Conservation (phyloP, 2,113 vertebrate genomes). For the Rhipidura dahli region DNA sequence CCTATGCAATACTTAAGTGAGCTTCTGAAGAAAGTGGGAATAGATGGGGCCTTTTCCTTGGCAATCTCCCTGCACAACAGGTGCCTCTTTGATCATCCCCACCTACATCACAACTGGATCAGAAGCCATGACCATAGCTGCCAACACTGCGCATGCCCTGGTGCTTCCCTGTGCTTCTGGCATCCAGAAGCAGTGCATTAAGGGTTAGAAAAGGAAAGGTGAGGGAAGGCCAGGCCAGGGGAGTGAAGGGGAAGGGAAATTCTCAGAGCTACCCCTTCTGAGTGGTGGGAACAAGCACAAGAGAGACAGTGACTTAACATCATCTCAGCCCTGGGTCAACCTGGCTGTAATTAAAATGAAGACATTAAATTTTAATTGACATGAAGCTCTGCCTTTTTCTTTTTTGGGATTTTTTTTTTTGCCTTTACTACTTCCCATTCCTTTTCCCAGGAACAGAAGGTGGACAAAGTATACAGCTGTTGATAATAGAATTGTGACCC, state of each 20-base stretch:
- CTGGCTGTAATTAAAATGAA: background rate
- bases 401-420: background rate
- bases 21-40: background rate
- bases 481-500: background rate
- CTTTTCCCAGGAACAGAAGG: background rate
- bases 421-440: background rate
- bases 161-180: background rate
- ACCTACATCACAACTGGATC: background rate
- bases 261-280: background rate
- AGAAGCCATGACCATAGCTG: background rate
- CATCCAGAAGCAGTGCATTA: background rate
- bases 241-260: background rate
- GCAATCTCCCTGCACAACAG: background rate
- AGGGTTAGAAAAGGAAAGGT: background rate
- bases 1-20: background rate
- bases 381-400: background rate
- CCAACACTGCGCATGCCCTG: background rate
- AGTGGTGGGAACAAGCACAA: background rate
- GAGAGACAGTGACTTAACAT: background rate
- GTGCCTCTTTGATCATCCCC: background rate
- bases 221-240: background rate
- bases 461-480: background rate
- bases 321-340: background rate
- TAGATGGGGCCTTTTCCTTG: background rate
- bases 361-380: background rate